Conservation (phyloP, 2,888 invertebrate species). For the Galeruca laticollis region DNA sequence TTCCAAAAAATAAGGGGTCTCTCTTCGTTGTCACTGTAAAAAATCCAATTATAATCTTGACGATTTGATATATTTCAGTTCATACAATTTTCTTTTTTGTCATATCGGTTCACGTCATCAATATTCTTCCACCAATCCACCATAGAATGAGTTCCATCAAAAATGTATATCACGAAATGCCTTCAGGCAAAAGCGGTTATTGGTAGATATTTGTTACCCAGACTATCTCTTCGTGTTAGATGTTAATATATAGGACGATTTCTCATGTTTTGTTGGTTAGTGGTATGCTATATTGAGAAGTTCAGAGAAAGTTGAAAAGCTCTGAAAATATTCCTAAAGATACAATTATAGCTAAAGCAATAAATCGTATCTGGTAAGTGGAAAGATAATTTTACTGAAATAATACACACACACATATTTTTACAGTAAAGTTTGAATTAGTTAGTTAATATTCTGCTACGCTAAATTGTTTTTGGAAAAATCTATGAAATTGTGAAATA, state of each 20-base stretch:
- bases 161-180: conserved; percentile 34
- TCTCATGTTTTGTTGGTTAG: conserved; percentile 4
- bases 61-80: conserved; percentile 13
- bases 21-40: background rate
- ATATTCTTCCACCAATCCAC: conserved; percentile 30
- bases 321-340: background rate
- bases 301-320: background rate
- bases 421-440: no score
- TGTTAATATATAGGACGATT: conserved; percentile 5
- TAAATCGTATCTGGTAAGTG: no score
- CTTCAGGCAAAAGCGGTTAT: conserved; percentile 27
- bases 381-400: no score
- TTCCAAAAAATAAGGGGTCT: no score
- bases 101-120: conserved; percentile 23
- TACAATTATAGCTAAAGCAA: no score
- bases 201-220: conserved; percentile 26
- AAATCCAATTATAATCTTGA: background rate
- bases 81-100: conserved; percentile 27
- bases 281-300: background rate
- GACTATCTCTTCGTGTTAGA: background rate
- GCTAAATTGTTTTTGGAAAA: no score
- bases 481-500: no score
- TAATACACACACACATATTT: no score
- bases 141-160: conserved; percentile 32
- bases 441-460: no score